Conservation (phyloP, 2,888 invertebrate genomes). For the Xestobium rufovillosum region DNA sequence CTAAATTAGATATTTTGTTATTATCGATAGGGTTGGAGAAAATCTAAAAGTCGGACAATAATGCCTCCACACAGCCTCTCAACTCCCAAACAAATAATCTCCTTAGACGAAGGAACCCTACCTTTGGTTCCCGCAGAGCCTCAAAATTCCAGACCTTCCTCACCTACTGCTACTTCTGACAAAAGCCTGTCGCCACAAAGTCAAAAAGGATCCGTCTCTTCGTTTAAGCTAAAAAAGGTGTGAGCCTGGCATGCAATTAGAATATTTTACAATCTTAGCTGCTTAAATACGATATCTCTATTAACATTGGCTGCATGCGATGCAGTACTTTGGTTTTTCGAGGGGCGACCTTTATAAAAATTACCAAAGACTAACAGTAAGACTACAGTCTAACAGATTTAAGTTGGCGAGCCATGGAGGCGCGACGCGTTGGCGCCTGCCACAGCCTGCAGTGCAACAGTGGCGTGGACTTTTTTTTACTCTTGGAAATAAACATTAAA, state of each 20-base stretch:
- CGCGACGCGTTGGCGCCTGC: too few relatives aligned
- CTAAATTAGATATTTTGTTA: too few relatives aligned
- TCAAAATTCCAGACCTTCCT: constrained; percentile 42
- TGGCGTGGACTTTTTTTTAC: too few relatives aligned
- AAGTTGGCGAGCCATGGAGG: too few relatives aligned
- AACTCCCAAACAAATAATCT: constrained; percentile 49
- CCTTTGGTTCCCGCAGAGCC: constrained; percentile 39
- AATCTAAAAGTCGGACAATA: constrained; percentile 69
- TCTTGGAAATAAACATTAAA: too few relatives aligned
- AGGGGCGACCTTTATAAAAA: too few relatives aligned
- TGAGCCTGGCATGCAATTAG: constrained; percentile 38
- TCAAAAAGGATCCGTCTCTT: constrained; percentile 48
- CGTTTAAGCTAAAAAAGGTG: constrained; percentile 47
- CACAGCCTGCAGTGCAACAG: too few relatives aligned
- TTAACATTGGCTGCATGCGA: too few relatives aligned
- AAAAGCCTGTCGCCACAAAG: constrained; percentile 47
- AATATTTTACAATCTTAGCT: constrained; percentile 11
- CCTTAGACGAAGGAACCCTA: constrained; percentile 40
- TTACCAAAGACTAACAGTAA: too few relatives aligned
- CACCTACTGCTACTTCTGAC: constrained; percentile 46
- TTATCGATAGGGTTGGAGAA: constrained; percentile 64
- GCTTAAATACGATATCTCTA: too few relatives aligned
- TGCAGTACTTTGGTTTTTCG: too few relatives aligned
- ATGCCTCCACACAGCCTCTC: constrained; percentile 55
- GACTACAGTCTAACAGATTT: too few relatives aligned